Percentiles rank a stretch among this genome's conserved stretches.
These are phyloP conservation scores for Dynastes maya DNA, from an alignment of 2,888 invertebrate species.

Conservation along the genomic window DNA sequence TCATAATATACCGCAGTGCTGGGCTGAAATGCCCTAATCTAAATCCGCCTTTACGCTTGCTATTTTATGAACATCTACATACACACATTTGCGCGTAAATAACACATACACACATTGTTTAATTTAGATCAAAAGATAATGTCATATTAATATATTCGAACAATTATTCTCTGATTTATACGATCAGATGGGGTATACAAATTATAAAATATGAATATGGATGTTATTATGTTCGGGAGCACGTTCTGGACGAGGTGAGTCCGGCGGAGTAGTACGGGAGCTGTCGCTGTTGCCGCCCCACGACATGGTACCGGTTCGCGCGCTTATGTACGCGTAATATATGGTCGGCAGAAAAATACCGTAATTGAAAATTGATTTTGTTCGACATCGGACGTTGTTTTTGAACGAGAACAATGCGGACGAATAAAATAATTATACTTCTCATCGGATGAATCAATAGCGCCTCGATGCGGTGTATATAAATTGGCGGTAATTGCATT, in stretches of 20 bases:
- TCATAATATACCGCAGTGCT: too few species aligned
- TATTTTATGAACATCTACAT: neutral
- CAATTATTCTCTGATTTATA: conserved; percentile 52
- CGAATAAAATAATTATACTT: conserved; percentile 38
- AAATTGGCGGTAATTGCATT: neutral
- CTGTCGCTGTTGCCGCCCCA: conserved; percentile 30
- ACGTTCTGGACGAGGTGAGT: conserved; percentile 31
- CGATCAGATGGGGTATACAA: conserved; percentile 36
- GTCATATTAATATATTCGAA: conserved; percentile 52
- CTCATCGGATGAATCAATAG: conserved; percentile 25
- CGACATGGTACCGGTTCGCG: conserved; percentile 35
- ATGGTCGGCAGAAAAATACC: conserved; percentile 34
- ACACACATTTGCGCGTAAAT: neutral
- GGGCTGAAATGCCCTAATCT: too few species aligned
- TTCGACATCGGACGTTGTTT: conserved; percentile 18
- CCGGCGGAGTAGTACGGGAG: conserved; percentile 8
- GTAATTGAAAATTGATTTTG: conserved; percentile 51
- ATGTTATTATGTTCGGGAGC: conserved; percentile 46
- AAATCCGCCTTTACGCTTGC: too few species aligned
- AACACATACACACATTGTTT: conserved; percentile 50
- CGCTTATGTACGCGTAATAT: conserved; percentile 29
- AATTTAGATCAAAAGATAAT: conserved; percentile 53
- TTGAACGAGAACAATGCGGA: conserved; percentile 26
- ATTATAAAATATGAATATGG: conserved; percentile 51
- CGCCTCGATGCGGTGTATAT: neutral